These are phyloP conservation scores for Littorina saxatilis DNA, from an alignment of 1,140 invertebrate species.

Conservation along the genomic window DNA sequence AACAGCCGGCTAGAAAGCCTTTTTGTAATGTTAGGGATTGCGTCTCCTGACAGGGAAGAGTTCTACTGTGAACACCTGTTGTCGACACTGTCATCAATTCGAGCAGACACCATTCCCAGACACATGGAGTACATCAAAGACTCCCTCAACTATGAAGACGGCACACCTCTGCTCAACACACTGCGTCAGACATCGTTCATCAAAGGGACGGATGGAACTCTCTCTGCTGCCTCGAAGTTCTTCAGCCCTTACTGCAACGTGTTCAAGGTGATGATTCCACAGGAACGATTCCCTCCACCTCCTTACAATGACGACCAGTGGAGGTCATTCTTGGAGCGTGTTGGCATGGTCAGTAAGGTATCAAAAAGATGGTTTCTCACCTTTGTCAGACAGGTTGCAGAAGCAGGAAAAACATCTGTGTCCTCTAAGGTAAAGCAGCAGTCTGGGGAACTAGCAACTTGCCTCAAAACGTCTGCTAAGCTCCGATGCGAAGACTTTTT, in stretches of 20 bases:
- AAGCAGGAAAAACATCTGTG: not conserved
- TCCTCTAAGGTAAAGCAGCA: not conserved
- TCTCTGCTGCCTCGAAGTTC: constrained; percentile 10
- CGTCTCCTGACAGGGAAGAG: not conserved
- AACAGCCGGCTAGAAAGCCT: not conserved
- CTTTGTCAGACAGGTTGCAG: constrained; percentile 11
- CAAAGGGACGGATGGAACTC: not conserved
- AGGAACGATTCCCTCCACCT: not conserved
- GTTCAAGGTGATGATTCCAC: constrained; percentile 5
- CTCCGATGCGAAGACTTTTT: constrained; percentile 7
- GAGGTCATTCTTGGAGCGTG: not conserved
- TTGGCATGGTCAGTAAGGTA: not conserved
- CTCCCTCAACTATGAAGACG: not conserved
- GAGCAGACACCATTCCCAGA: not conserved
- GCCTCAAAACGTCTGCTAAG: not conserved
- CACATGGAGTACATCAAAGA: constrained; percentile 28
- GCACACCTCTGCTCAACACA: not conserved
- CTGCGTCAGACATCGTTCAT: constrained; percentile 8
- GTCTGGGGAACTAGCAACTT: not conserved
- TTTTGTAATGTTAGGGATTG: not conserved
- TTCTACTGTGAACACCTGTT: constrained; percentile 11
- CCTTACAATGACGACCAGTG: not conserved
- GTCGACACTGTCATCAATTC: not conserved
- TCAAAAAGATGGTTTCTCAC: not conserved
- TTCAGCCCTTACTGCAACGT: not conserved